Conservation (phyloP, 2,113 vertebrate species). For the Leuciscus idus region DNA sequence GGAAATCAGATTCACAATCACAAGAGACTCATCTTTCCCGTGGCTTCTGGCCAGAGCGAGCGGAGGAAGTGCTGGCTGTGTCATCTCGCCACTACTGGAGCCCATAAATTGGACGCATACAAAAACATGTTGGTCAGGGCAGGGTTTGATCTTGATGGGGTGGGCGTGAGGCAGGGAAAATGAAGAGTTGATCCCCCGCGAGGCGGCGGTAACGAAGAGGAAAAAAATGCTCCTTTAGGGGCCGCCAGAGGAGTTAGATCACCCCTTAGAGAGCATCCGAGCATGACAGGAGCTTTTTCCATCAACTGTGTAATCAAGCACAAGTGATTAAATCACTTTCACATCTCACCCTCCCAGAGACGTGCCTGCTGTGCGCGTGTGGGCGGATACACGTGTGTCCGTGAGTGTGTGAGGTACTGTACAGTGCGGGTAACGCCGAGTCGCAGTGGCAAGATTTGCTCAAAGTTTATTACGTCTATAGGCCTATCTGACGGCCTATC, state of each 20-base stretch:
- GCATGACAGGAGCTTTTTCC: constrained; percentile 62
- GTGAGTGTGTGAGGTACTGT: not conserved
- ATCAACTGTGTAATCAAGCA: constrained; percentile 69
- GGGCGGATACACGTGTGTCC: constrained; percentile 36
- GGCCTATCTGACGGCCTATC: not conserved
- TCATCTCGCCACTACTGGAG: constrained; percentile 19
- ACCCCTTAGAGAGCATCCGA: constrained; percentile 49
- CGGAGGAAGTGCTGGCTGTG: constrained; percentile 21
- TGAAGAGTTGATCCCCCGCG: constrained; percentile 59
- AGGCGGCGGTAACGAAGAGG: constrained; percentile 67
- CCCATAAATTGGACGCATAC: constrained; percentile 37
- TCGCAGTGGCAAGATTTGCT: constrained; percentile 12
- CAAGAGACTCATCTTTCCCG: constrained; percentile 7
- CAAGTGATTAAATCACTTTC: constrained; percentile 70
- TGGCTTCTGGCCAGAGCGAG: constrained; percentile 39
- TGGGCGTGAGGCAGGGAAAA: constrained; percentile 53
- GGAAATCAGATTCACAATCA: constrained; percentile 32
- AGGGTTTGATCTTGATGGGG: constrained; percentile 50
- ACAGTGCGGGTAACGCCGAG: constrained; percentile 15
- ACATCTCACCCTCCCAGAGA: constrained; percentile 40
- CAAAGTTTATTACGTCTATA: not conserved
- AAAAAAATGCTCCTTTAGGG: constrained; percentile 57
- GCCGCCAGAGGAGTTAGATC: constrained; percentile 54
- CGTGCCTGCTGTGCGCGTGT: constrained; percentile 15
- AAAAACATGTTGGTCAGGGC: constrained; percentile 44